Evolutionary conservation across 2,797 vertebrate species (phyloP).

Genomic region (Enteromius unitaeniatus): DNA sequence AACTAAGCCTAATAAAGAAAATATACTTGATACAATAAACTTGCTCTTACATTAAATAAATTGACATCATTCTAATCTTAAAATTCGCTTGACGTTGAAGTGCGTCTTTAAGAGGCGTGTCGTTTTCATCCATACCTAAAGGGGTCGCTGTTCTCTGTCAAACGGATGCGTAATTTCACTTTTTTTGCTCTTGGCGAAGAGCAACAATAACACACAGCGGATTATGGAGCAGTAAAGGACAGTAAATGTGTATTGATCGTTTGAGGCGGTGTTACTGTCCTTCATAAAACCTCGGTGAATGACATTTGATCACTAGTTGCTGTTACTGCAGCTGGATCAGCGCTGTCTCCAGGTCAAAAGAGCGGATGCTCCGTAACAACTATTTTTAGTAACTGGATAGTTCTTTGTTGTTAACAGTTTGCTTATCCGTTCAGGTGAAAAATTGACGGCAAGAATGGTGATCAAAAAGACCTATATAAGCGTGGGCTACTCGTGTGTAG

Average conservation of each 20-base stretch:
- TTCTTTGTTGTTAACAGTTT: slow-evolving; percentile 10
- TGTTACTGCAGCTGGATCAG: slow-evolving; percentile 20
- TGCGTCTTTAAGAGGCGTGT: neutral
- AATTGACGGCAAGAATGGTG: slow-evolving; percentile 66
- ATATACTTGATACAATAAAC: neutral
- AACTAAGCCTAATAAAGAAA: neutral
- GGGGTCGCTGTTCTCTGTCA: slow-evolving; percentile 29
- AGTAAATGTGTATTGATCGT: neutral
- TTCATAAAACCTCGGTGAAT: slow-evolving; percentile 8
- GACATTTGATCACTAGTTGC: neutral
- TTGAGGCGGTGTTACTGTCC: neutral
- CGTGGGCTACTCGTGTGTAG: slow-evolving; percentile 82
- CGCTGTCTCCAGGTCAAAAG: slow-evolving; percentile 23
- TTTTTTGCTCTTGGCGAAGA: neutral
- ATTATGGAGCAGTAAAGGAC: neutral
- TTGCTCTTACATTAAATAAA: neutral
- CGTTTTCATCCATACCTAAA: slow-evolving; percentile 34
- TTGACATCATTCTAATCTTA: neutral
- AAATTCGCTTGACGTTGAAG: neutral
- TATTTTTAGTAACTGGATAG: slow-evolving; percentile 14
- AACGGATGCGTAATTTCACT: neutral
- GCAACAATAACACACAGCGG: neutral
- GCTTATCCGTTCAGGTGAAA: neutral
- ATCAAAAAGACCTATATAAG: slow-evolving; percentile 77
- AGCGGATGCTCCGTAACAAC: neutral